Percentiles rank a stretch among this genome's conserved stretches.
These are phyloP conservation scores for Labeo rohita DNA, from an alignment of 2,113 vertebrate species.

Conservation along the genomic window DNA sequence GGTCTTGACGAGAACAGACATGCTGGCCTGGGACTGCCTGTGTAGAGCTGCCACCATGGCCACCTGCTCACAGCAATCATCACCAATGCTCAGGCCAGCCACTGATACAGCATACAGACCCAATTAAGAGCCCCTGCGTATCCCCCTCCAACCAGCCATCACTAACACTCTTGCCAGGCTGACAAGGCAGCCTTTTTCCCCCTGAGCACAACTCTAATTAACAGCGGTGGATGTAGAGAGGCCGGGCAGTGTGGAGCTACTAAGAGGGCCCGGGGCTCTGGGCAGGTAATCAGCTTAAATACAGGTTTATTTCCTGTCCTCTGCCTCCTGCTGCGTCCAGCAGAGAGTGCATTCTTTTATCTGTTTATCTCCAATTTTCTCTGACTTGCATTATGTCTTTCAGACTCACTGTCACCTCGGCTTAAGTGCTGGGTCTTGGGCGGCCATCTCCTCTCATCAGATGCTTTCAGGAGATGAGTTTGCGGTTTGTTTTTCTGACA, in stretches of 20 bases:
- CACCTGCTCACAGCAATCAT: conserved; percentile 83
- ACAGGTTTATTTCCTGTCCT: conserved; percentile 82
- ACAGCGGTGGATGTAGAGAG: conserved; percentile 69
- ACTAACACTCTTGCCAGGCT: conserved; percentile 80
- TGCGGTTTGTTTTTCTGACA: conserved; percentile 60
- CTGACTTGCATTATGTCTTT: conserved; percentile 73
- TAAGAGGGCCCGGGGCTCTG: conserved; percentile 77
- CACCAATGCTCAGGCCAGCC: conserved; percentile 78
- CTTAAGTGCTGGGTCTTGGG: conserved; percentile 61
- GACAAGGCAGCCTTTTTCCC: conserved; percentile 80
- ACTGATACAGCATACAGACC: conserved; percentile 77
- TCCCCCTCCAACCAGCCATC: conserved; percentile 82
- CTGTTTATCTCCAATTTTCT: conserved; percentile 80
- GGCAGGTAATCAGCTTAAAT: conserved; percentile 84
- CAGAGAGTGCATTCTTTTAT: conserved; percentile 75
- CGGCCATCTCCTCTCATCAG: conserved; percentile 60
- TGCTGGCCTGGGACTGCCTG: conserved; percentile 73
- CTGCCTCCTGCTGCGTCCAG: conserved; percentile 71
- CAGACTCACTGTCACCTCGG: conserved; percentile 75
- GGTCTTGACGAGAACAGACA: conserved; percentile 82
- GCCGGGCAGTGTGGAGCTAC: conserved; percentile 66
- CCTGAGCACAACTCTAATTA: conserved; percentile 79
- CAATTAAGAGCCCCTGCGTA: conserved; percentile 83
- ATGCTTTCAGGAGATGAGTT: conserved; percentile 64
- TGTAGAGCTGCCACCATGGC: conserved; percentile 75